phyloP scores from a whole-genome alignment of 2,888 invertebrate species.

The Cataglyphis albicans region DNA sequence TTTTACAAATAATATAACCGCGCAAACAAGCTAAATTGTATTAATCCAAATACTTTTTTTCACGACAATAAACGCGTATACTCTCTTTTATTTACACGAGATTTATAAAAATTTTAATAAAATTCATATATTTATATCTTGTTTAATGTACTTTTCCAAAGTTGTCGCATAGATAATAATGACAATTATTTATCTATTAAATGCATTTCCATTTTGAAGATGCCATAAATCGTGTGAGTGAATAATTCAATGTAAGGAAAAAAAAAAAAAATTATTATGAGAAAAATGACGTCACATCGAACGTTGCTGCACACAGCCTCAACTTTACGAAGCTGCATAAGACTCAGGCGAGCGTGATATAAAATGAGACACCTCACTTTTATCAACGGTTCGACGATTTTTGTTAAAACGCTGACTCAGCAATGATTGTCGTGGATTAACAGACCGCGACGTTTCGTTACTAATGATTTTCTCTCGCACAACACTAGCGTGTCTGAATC shows the following conservation, averaged over 20 bases:
- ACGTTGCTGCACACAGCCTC: conserved; percentile 39
- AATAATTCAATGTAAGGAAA: conserved; percentile 24
- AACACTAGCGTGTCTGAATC: conserved; percentile 44
- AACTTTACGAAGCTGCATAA: conserved; percentile 32
- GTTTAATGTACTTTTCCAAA: neutral
- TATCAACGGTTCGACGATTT: conserved; percentile 62
- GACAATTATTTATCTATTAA: neutral
- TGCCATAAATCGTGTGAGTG: neutral
- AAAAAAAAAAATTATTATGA: conserved; percentile 31
- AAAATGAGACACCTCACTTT: conserved; percentile 45
- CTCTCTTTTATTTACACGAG: neutral
- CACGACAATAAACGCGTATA: neutral
- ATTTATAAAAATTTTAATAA: neutral
- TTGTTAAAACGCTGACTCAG: conserved; percentile 68
- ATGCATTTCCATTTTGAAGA: neutral
- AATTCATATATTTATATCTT: neutral
- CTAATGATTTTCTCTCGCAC: conserved; percentile 56
- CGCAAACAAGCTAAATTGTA: neutral
- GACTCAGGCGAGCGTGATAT: conserved; percentile 34
- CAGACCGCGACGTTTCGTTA: conserved; percentile 71
- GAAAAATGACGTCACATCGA: conserved; percentile 41
- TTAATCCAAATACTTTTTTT: neutral
- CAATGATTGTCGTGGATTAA: conserved; percentile 71
- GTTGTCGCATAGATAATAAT: neutral
- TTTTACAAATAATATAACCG: neutral